Conservation (phyloP, 23 tunicate species). For the Trididemnum clinides region DNA sequence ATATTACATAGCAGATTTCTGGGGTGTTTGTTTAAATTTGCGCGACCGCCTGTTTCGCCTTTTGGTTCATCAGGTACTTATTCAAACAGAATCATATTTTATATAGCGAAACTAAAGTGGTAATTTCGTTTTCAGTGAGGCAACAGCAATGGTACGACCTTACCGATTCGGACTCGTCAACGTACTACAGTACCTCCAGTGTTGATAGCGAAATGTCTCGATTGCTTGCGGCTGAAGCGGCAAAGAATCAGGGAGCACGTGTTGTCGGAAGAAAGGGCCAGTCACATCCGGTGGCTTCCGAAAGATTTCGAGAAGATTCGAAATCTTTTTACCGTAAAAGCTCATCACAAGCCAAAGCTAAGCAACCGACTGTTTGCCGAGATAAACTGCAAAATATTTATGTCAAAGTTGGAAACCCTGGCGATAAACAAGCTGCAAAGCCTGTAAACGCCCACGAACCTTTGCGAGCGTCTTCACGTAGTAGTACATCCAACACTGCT, state of each 20-base stretch:
- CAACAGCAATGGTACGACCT: constrained; percentile 31
- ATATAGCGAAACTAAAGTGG: too few relatives aligned
- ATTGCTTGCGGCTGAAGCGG: constrained; percentile 11
- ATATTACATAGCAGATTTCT: too few relatives aligned
- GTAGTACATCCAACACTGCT: too few relatives aligned
- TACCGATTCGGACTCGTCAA: constrained; percentile 19
- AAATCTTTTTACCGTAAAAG: background rate
- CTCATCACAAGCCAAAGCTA: background rate
- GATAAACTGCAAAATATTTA: too few relatives aligned
- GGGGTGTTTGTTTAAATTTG: too few relatives aligned
- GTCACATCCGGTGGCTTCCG: background rate
- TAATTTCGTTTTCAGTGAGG: background rate
- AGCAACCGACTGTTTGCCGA: background rate
- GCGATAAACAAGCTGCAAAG: too few relatives aligned
- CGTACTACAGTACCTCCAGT: background rate
- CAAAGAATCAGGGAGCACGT: constrained; percentile 16
- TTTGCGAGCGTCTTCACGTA: too few relatives aligned
- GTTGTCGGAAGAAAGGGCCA: constrained; percentile 34
- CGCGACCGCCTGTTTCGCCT: too few relatives aligned
- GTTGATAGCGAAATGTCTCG: constrained; percentile 28
- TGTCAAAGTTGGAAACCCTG: too few relatives aligned
- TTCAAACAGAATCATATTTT: background rate
- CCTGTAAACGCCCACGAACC: too few relatives aligned
- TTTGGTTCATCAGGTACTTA: background rate
- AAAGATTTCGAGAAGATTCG: background rate